Percentiles rank a stretch among this genome's conserved stretches.
phyloP scores from a whole-genome alignment of 2,113 vertebrate species.

The Pipra filicauda region DNA sequence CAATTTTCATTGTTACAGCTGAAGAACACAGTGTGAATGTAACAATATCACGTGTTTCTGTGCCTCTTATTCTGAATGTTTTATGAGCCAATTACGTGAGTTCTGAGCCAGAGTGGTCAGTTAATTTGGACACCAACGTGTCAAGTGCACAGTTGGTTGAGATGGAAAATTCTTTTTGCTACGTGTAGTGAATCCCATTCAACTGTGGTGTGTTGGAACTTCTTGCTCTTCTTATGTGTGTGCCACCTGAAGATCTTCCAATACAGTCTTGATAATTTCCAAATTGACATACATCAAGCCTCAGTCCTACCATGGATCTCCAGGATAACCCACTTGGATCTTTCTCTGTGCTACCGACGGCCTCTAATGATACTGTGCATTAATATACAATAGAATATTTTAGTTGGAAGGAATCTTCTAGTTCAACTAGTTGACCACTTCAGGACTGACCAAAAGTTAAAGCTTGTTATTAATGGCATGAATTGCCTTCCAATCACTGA shows the following conservation, averaged over 20 bases:
- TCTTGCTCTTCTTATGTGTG: background rate
- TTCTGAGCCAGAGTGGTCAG: background rate
- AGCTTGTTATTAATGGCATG: background rate
- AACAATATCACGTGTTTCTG: background rate
- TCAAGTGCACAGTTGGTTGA: background rate
- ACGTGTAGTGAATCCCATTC: background rate
- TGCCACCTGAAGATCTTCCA: background rate
- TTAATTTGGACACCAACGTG: background rate
- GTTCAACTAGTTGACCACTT: background rate
- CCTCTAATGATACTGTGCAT: background rate
- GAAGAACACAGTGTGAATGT: background rate
- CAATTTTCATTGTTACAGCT: background rate
- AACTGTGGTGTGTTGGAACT: background rate
- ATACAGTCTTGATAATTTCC: background rate
- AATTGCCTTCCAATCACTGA: background rate
- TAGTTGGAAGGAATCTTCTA: background rate
- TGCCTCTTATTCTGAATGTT: background rate
- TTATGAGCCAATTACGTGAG: background rate
- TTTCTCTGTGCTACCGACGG: background rate
- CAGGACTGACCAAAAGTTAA: background rate
- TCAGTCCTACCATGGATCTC: background rate
- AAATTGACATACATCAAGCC: background rate
- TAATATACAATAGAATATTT: background rate
- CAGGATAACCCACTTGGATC: background rate
- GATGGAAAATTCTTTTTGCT: background rate